Base-by-base conservation (phyloP, 2,797 vertebrate genomes). In the Sarcoramphus papa region DNA sequence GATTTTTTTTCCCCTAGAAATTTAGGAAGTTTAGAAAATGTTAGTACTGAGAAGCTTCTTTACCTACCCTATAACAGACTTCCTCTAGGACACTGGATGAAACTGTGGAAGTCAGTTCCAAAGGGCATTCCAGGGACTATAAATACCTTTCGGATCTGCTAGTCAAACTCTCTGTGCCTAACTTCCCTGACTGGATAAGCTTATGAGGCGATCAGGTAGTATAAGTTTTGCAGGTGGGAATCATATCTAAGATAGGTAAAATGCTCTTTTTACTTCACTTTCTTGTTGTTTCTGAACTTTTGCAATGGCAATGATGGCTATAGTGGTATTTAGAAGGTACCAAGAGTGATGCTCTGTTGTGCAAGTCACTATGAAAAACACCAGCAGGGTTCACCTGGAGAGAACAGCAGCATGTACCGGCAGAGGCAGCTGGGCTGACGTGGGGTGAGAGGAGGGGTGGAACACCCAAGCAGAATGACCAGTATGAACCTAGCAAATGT, bases 391-490 rank as follows among this genome's bases (percentile, higher is more conserved):
- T 80, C n/a, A 57, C 17, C 62, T 35, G 37, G 62, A 70, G 67
- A 24, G 53, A 76, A 30, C 0, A 0, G 43, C 51, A 53, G 65
- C 83, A 64, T 3, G 2, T 53, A 40, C 17, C 12, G 59, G 47
- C 64, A 57, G 74, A 83, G 60, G 68, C 4, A 3, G 47, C 51
- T 0, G 2, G 69, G 60, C 43, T 1, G 9, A 35, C 0, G 1
- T 0, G 3, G 8, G n/a, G 17, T 40, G 48, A 76, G 59, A 60
- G 74, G 48, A 72, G 50, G 64, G 41, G 37, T 72, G 45, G 96
- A 94, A 95, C 96, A 95, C 96, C 91, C 94, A 93, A 45, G 95
- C 82, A 94, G 87, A 93, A 84, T 88, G 95, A 90, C 93, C 95
- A 88, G 53, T 23, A 50, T 73, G 73, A 95, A 78, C 62, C 30